Evolutionary conservation across 2,888 invertebrate genomes (phyloP), one percentile per base, ranked within the genome.

Genomic region (Caenorhabditis uteleia): DNA sequence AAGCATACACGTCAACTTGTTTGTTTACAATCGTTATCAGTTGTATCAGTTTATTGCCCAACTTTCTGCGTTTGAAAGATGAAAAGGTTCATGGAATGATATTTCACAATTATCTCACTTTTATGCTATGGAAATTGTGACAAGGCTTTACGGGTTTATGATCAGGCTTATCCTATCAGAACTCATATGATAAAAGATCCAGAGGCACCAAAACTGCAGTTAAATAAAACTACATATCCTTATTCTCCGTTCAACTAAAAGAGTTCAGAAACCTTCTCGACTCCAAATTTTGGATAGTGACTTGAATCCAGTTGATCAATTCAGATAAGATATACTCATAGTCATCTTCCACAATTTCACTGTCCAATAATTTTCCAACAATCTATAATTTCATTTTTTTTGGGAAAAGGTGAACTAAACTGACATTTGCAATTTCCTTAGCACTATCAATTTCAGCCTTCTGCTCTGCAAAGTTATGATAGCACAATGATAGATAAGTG

Each of bases 401-500:
- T 34, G 4, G n/a, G 20, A 12, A 42, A 26, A 42, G 2, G 8
- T 8, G 26, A 42, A 8, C 16, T 18, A 26, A 33, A 45, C 75
- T 68, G 84, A 94, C 94, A 86, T 97, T 98, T 36, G 95, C 95
- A 83, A 98, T 95, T 84, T 97, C 88, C 79, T 93, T 89, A 29
- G 95, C 95, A 77, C 95, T 95, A 84, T 95, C 97, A 87, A 93
- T 91, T 84, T 97, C 97, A 83, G 92, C 94, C 88, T 95, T 97
- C 93, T 97, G 95, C 77, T 95, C 89, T 40, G 97, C 95, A 87
- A 98, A 98, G 56, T 95, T 95, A 86, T 98, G 97, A 86, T 98
- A 98, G 86, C 95, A 97, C 16, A 94, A 93, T 2, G 97, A 95
- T 33, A 98, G 95, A 84, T 98, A 98, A 21, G 97, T 98, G 87